Percentiles rank a stretch among this genome's conserved stretches.
Conservation (phyloP, 2,797 vertebrate genomes). For the Acomys russatus region DNA sequence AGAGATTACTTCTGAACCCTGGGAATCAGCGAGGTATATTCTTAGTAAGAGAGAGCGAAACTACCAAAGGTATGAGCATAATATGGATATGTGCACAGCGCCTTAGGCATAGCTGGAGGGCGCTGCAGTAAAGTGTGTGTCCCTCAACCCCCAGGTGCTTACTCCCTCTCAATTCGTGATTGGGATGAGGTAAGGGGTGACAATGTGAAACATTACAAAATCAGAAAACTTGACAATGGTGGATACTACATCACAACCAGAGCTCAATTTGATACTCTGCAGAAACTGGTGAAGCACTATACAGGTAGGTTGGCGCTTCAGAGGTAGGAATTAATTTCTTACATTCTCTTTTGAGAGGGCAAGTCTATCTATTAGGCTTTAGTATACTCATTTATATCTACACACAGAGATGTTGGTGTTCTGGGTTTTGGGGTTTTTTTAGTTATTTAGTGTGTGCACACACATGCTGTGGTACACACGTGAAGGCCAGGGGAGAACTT, state of each 20-base stretch:
- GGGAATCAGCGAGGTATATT: conserved; percentile 97
- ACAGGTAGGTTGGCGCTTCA: conserved; percentile 90
- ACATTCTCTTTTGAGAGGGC: neutral
- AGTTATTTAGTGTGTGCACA: neutral
- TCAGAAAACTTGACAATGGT: conserved; percentile 97
- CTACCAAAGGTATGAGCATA: conserved; percentile 94
- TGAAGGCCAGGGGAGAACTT: neutral
- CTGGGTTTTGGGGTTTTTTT: neutral
- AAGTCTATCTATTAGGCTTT: conserved; percentile 12
- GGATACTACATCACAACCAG: conserved; percentile 98
- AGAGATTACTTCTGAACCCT: conserved; percentile 95
- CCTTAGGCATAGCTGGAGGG: conserved; percentile 47
- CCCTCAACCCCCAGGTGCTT: conserved; percentile 91
- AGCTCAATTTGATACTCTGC: conserved; percentile 96
- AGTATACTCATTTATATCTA: neutral
- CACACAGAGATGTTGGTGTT: conserved; percentile 18
- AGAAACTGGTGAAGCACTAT: conserved; percentile 97
- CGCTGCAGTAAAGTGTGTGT: conserved; percentile 17
- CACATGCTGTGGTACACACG: neutral
- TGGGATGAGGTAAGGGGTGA: conserved; percentile 97
- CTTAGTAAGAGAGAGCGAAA: conserved; percentile 98
- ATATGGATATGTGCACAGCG: neutral
- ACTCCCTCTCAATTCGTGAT: conserved; percentile 97
- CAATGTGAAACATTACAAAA: conserved; percentile 99
- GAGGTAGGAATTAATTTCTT: neutral